Percentiles rank a stretch among this genome's conserved stretches.
Conservation (phyloP, 2,113 vertebrate species). For the Agapornis roseicollis region DNA sequence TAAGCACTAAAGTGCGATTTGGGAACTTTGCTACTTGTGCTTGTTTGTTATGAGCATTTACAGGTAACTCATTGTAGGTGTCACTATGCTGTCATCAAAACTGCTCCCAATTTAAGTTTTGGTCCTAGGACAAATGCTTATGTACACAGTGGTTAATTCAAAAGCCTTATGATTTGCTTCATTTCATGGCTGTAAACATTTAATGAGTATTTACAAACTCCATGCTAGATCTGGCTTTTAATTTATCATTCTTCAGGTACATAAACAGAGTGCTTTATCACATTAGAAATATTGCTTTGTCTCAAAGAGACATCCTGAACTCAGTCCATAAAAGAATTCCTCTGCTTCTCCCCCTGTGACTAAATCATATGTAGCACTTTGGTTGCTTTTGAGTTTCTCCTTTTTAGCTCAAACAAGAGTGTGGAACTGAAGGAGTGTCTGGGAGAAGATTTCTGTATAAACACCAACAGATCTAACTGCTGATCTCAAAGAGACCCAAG, state of each 20-base stretch:
- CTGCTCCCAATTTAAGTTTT: background rate
- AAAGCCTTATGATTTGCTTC: background rate
- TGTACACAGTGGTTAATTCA: background rate
- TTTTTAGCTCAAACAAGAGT: constrained; percentile 23
- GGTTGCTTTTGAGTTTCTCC: constrained; percentile 8
- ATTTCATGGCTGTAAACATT: background rate
- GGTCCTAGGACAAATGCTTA: background rate
- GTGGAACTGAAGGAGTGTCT: background rate
- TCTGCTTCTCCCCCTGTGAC: background rate
- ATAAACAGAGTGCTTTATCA: background rate
- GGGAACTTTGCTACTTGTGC: background rate
- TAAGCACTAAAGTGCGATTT: background rate
- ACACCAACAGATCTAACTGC: background rate
- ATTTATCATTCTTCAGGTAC: background rate
- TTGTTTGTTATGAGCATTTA: background rate
- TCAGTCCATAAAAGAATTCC: constrained; percentile 3
- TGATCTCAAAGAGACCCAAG: background rate
- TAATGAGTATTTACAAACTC: background rate
- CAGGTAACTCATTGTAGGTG: background rate
- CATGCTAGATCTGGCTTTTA: background rate
- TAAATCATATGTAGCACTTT: constrained; percentile 32
- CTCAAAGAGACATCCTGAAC: background rate
- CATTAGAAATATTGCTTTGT: background rate
- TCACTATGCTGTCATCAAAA: background rate
- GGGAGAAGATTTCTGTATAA: background rate